Evolutionary conservation across 2,797 vertebrate genomes (phyloP).

Genomic region (Sebastes taczanowskii): DNA sequence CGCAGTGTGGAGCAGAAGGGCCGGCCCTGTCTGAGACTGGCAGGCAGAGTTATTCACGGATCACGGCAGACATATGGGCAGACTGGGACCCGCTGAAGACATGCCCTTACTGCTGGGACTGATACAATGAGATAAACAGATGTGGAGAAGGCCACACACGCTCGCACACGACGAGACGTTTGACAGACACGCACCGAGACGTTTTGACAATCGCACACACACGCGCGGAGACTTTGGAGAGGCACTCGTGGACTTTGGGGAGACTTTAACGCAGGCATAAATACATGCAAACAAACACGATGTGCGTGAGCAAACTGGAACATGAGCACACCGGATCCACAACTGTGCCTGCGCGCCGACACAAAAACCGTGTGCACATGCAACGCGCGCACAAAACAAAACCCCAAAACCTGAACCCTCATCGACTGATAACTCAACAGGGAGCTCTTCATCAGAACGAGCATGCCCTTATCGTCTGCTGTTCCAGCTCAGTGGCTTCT

Average conservation of each 20-base stretch:
- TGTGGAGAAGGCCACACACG: conserved; percentile 62
- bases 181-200: conserved; percentile 39
- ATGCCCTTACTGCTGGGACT: conserved; percentile 74
- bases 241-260: neutral
- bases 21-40: conserved; percentile 68
- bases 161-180: conserved; percentile 26
- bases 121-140: conserved; percentile 76
- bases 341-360: neutral
- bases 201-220: conserved; percentile 15
- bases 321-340: neutral
- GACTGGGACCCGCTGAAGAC: conserved; percentile 74
- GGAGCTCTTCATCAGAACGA: conserved; percentile 64
- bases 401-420: conserved; percentile 18
- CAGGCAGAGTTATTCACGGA: conserved; percentile 81
- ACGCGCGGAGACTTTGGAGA: conserved; percentile 1
- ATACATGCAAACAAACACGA: neutral
- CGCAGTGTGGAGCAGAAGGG: conserved; percentile 48
- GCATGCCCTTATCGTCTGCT: conserved; percentile 55
- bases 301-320: neutral
- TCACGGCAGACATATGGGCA: conserved; percentile 80
- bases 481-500: conserved; percentile 60
- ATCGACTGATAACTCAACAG: conserved; percentile 49
- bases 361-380: conserved; percentile 9
- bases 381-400: conserved; percentile 21
- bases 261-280: neutral